These are phyloP conservation scores for Trogon surrucura DNA, from an alignment of 2,113 vertebrate genomes.

Conservation along the genomic window DNA sequence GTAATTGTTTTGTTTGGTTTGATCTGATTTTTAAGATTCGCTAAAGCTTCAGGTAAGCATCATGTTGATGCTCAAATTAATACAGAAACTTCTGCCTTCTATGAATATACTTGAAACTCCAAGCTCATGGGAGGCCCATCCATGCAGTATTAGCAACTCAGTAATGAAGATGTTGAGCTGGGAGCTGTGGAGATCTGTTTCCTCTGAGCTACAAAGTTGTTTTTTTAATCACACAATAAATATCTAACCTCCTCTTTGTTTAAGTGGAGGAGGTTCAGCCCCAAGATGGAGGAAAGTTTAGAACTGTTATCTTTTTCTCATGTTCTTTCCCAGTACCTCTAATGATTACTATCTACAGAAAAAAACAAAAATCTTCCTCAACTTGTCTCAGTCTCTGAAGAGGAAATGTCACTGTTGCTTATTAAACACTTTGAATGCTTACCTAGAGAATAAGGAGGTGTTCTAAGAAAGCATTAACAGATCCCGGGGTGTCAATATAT, in stretches of 20 bases:
- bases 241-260: background rate
- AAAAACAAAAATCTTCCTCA: background rate
- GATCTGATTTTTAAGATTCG: background rate
- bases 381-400: background rate
- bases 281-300: background rate
- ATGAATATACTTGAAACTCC: background rate
- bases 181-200: background rate
- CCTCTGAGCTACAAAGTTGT: background rate
- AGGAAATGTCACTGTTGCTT: background rate
- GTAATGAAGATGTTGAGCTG: background rate
- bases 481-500: background rate
- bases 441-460: background rate
- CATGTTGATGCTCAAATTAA: background rate
- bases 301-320: background rate
- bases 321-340: background rate
- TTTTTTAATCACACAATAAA: background rate
- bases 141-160: background rate
- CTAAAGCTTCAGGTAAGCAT: background rate
- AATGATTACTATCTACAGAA: background rate
- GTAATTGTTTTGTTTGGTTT: background rate
- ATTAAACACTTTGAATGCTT: background rate
- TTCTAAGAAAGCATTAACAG: constrained; percentile 10
- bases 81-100: background rate
- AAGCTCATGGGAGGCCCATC: background rate
- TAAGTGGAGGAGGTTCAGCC: background rate